These are phyloP conservation scores for Ormia ochracea DNA, from an alignment of 2,888 invertebrate species.

Conservation along the genomic window DNA sequence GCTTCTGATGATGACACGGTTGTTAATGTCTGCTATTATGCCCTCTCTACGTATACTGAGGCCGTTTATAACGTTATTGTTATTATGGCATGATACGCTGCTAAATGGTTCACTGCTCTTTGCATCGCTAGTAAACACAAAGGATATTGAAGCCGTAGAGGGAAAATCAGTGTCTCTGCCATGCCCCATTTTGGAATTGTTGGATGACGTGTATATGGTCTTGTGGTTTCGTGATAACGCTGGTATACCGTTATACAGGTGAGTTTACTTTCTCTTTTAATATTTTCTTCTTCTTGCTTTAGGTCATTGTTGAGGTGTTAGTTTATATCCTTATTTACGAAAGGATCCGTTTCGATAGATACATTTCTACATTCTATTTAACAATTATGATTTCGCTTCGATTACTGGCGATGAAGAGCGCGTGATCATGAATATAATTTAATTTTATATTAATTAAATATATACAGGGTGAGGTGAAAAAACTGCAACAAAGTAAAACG, in stretches of 20 bases:
- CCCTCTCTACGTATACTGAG: background rate
- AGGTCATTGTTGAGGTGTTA: background rate
- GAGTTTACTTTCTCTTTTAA: constrained; percentile 40
- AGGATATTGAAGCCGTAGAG: constrained; percentile 91
- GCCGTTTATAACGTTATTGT: background rate
- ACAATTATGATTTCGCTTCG: too few relatives aligned
- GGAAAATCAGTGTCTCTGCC: constrained; percentile 91
- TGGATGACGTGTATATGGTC: constrained; percentile 93
- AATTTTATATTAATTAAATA: too few relatives aligned
- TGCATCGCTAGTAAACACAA: constrained; percentile 80
- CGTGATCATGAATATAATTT: too few relatives aligned
- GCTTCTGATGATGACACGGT: constrained; percentile 21
- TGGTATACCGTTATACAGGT: constrained; percentile 90
- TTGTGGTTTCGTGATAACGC: constrained; percentile 94
- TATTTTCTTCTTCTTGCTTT: background rate
- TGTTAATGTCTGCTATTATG: background rate
- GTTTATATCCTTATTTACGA: too few relatives aligned
- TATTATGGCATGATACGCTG: background rate
- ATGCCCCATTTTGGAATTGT: constrained; percentile 89
- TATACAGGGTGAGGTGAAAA: too few relatives aligned
- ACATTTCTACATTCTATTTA: too few relatives aligned
- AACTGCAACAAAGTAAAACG: too few relatives aligned
- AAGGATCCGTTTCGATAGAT: too few relatives aligned
- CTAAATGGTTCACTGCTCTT: background rate
- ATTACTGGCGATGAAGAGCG: too few relatives aligned